phyloP scores from a whole-genome alignment of 2,113 vertebrate species.

The Eidolon helvum region DNA sequence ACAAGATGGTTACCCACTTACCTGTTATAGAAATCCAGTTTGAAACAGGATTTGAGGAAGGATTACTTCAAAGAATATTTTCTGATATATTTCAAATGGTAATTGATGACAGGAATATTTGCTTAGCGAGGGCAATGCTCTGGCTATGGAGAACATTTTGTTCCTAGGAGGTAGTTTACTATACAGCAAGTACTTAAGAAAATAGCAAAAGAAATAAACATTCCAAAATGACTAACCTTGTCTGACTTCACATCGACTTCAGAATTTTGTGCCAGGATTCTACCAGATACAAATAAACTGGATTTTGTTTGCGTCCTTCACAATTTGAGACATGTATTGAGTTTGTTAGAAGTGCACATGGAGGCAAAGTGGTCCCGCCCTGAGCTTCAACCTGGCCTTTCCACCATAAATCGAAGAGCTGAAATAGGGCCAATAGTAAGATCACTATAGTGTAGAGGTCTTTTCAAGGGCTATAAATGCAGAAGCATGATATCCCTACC shows the following conservation, averaged over 20 bases:
- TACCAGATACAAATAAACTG: neutral
- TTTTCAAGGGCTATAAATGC: neutral
- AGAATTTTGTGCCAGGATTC: constrained; percentile 10
- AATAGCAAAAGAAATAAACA: constrained; percentile 3
- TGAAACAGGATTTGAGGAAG: constrained; percentile 48
- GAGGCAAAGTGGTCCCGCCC: neutral
- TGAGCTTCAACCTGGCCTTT: neutral
- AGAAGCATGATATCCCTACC: neutral
- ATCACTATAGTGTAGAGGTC: neutral
- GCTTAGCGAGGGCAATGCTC: neutral
- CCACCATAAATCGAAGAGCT: neutral
- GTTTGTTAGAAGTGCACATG: neutral
- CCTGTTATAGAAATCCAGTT: constrained; percentile 7
- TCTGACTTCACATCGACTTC: neutral
- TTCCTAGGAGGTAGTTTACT: constrained; percentile 18
- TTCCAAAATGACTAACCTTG: constrained; percentile 34
- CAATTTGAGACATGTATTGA: neutral
- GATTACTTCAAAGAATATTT: constrained; percentile 54
- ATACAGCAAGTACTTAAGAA: constrained; percentile 49
- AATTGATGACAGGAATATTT: constrained; percentile 46
- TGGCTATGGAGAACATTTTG: neutral
- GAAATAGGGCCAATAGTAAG: neutral
- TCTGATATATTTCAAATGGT: constrained; percentile 30
- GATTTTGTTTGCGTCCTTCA: constrained; percentile 15
- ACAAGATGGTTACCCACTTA: constrained; percentile 4